Evolutionary conservation across 2,113 vertebrate genomes (phyloP), one percentile per base, ranked within the genome.

Genomic region (Sinocyclocheilus anshuiensis): DNA sequence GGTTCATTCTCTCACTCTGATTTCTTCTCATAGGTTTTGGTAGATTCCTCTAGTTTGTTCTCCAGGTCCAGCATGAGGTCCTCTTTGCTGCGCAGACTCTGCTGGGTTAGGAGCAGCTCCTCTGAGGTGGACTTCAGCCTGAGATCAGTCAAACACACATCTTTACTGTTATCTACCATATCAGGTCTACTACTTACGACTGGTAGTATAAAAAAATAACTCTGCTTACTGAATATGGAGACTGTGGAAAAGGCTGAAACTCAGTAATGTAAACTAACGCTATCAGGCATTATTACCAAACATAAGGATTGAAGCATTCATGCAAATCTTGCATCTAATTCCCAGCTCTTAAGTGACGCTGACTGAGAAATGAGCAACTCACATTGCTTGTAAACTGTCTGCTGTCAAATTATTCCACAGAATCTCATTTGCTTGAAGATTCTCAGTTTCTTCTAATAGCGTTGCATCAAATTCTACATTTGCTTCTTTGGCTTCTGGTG

Each of bases 351-450:
- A 24, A 15, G 13, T 29, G 75, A 53, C 13, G 4, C 7, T 36
- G 36, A 33, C 33, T 22, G 53, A n/a, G 16, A 61, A 77, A 11
- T 13, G 8, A 63, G 1, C 26, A 26, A 96, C 97, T 97, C 94
- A 99, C 97, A 93, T 96, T 86, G 93, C 90, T 94, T 97, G 97
- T 86, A 99, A 96, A 93, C 93, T 96, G 89, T 99, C 97, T 57
- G 96, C 97, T 1, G 97, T 99, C 92, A 99, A 95, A 80, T 97
- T 99, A 94, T 98, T 99, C 98, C 98, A 99, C 91, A 97, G 96
- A 83, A 99, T 98, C 84, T 99, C 97, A 92, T 98, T 97, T 88
- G 96, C 96, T 79, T 97, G 96, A 88, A 99, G 95, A 88, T 95
- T 97, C 93, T 99, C 98, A 0, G 95, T 97, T 91, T 99, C 97